Evolutionary conservation across 2,888 invertebrate genomes (phyloP).

Genomic region (Octodonta nipae): DNA sequence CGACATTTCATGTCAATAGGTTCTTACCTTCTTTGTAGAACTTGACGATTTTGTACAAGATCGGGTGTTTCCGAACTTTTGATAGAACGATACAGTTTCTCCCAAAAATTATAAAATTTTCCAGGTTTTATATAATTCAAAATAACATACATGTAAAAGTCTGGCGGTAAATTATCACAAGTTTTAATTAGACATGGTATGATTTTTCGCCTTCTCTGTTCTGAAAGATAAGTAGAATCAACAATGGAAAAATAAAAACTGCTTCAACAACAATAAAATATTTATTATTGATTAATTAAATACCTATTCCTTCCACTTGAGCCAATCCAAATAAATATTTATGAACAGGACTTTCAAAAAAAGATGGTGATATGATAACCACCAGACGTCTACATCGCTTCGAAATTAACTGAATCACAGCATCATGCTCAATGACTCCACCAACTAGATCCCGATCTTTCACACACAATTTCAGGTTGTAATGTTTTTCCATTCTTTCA

Average conservation of each 20-base stretch:
- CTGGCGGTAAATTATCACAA: conserved; percentile 47
- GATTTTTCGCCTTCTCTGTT: conserved; percentile 13
- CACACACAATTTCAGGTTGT: conserved; percentile 55
- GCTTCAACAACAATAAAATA: no score
- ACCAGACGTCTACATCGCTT: conserved; percentile 68
- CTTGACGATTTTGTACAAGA: neutral
- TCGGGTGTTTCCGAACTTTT: no score
- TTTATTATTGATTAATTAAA: no score
- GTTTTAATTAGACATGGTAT: conserved; percentile 17
- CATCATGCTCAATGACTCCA: conserved; percentile 59
- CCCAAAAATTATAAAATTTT: conserved; percentile 57
- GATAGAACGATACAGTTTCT: conserved; percentile 47
- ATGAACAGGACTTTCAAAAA: conserved; percentile 65
- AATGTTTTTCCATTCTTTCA: conserved; percentile 45
- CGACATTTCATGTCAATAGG: no score
- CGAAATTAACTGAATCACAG: conserved; percentile 57
- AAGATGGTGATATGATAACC: conserved; percentile 64
- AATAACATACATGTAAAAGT: conserved; percentile 51
- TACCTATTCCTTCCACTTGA: conserved; percentile 68
- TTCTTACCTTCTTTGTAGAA: no score
- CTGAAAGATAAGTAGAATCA: conserved; percentile 13
- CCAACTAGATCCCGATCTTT: conserved; percentile 60
- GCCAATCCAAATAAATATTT: conserved; percentile 69
- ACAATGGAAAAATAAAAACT: no score
- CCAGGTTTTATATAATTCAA: conserved; percentile 43